Evolutionary conservation across 2,113 vertebrate species (phyloP).

Genomic region (western clawed frog (Xenopus tropicalis)): DNA sequence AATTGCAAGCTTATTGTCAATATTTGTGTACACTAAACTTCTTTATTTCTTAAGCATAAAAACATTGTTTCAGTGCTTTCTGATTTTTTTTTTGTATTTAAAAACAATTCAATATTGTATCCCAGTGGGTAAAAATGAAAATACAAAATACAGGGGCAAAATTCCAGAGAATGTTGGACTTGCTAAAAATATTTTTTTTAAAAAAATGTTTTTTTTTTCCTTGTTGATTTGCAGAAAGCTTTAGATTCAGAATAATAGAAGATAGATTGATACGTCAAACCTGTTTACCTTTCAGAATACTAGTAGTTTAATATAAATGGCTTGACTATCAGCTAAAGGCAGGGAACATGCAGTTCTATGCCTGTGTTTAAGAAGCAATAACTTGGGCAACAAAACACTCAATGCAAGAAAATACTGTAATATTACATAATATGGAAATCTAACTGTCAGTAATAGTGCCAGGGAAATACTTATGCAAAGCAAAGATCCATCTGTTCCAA

Average conservation of each 20-base stretch:
- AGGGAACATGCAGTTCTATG: background rate
- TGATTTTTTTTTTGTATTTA: too few relatives aligned
- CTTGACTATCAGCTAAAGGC: background rate
- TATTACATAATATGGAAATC: slow-evolving; percentile 34
- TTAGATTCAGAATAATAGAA: background rate
- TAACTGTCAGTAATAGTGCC: slow-evolving; percentile 31
- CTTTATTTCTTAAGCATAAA: too few relatives aligned
- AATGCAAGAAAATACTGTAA: slow-evolving; percentile 11
- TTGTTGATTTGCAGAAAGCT: background rate
- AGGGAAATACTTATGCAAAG: slow-evolving; percentile 19
- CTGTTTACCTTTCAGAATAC: background rate
- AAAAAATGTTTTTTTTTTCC: slow-evolving; percentile 36
- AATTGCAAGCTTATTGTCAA: too few relatives aligned
- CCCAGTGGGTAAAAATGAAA: background rate
- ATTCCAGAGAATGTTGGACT: background rate
- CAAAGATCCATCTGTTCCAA: slow-evolving; percentile 37
- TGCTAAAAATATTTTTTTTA: background rate
- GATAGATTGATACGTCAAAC: background rate
- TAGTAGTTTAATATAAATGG: background rate
- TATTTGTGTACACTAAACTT: too few relatives aligned
- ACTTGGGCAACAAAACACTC: background rate
- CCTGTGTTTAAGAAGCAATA: background rate
- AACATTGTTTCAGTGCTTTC: too few relatives aligned
- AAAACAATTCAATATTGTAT: background rate
- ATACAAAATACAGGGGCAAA: background rate